Base-by-base conservation (phyloP, 1,140 invertebrate species). In the Aphis craccivora region DNA sequence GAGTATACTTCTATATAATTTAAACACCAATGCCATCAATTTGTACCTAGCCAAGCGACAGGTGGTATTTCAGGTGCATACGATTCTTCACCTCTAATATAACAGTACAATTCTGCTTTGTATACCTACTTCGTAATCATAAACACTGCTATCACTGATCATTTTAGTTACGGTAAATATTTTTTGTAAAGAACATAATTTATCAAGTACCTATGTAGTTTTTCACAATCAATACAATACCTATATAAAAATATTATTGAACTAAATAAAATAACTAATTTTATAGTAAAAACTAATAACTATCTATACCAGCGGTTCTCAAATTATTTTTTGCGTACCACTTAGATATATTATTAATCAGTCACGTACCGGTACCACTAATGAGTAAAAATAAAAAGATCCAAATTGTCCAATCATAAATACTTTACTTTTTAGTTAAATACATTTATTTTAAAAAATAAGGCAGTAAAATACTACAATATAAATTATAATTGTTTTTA, bases 101-200 rank as follows among this genome's bases (percentile, higher is more conserved):
- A 51, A 35, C n/a, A 89, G 48, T 53, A 53, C 48, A 37, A 89
- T 89, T 89, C 43, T 25, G 9, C 53, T 53, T 53, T 89, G 30
- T 87, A 67, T n/a, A 76, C 0, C 4, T 48, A 37, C 23, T 30
- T 35, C 22, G 11, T 83, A 83, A 83, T 90, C 25, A 43, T 37
- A 90, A 60, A 60, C 37, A 37, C 35, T 14, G 9, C n/a, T n/a
- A 60, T 43, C 37, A 37, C 45, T 90, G 48, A 51, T 90, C 88
- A 90, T 90, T 90, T 48, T 90, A 37, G 88, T 90, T 35, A 86
- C 84, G 40, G 40, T 86, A 23, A 45, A 45, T 30, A 86, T 45
- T 25, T 18, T 45, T 30, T 43, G 37, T 43, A 86, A 86, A 86
- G 84, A 86, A 86, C 11, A 45, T 86, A 86, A 45, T 86, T 45